Evolutionary conservation across 2,888 invertebrate species (phyloP), one percentile per base, ranked within the genome.

Genomic region (Diaphora mendica): DNA sequence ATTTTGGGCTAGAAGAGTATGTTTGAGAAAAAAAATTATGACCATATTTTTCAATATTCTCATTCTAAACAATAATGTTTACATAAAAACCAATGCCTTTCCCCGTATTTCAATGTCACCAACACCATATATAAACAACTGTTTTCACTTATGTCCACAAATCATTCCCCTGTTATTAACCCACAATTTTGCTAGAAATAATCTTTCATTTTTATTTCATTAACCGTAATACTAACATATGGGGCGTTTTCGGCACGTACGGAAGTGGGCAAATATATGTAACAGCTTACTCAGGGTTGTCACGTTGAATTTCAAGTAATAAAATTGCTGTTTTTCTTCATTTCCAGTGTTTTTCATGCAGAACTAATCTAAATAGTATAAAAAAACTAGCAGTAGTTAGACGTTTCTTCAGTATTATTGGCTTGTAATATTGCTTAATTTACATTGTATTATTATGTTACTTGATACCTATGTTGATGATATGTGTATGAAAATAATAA

Each of bases 141-240:
- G 2, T 35, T 23, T 74, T 42, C 26, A n/a, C 39, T 67, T 62
- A 2, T 59, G 51, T 8, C 15, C 44, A 68, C 74, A 75, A 79
- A 84, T 78, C 69, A 42, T 72, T 23, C 15, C 20, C 26, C 67
- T 55, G 68, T 74, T 81, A 79, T 79, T 71, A 77, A 78, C 70
- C 73, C 70, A 76, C 82, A 77, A 75, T 83, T 73, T 79, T 77
- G 20, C 65, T 48, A 39, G 11, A 71, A 77, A 75, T 76, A 76
- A 80, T 85, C 75, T 79, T 82, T 85, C 82, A 81, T 85, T 80
- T 84, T 83, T 82, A 80, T 83, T 83, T 85, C 78, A 82, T 84
- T 78, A 80, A 76, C 68, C 70, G 75, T 85, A 80, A 84, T 79
- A 75, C 76, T 83, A 79, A 85, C 72, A 73, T 77, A 85, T 73